Evolutionary conservation across 1,140 invertebrate genomes (phyloP), one percentile per base, ranked within the genome.

Genomic region (Pseudomyrmex cubaensis): DNA sequence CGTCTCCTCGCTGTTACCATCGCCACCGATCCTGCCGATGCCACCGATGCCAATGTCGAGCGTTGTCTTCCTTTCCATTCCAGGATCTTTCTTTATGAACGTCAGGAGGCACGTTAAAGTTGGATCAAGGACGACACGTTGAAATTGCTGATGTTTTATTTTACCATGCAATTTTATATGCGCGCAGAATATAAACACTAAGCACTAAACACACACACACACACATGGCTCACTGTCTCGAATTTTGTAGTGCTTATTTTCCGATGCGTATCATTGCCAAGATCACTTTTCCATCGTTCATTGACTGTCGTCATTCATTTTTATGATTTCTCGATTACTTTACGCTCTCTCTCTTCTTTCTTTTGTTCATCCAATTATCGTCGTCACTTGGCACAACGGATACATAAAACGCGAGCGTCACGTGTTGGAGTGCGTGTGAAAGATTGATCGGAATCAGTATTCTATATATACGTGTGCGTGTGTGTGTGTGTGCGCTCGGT

Each of bases 371-470:
- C 22, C 8, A 13, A 15, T 46, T 46, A 3, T 25, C 15, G n/a
- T 0, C 15, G 9, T 78, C 56, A 25, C 15, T 78, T 17, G 35
- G 7, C 5, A 35, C 17, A 56, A 20, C 7, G 20, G 10, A 15
- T 35, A 20, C 22, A 35, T 35, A 17, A 76, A 44, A 44, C 17
- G 10, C 22, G 13, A 15, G 73, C 13, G 8, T 56, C 20, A 7
- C 56, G 63, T 78, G 12, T 54, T 25, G 52, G 44, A 70, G 15
- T 25, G 59, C 20, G 7, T 56, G 64, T 15, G 9, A 13, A 17
- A 69, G 52, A 78, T 78, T 22, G 64, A 69, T 69, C 50, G 35
- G 15, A 74, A 22, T 57, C 76, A 61, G n/a, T 44, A 22, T 25
- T 50, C 25, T n/a, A 25, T 12, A 25, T 52, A 48, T 15, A 12